Evolutionary conservation across 2,797 vertebrate species (phyloP), one percentile per base, ranked within the genome.

Genomic region (Myoxocephalus aenaeus): DNA sequence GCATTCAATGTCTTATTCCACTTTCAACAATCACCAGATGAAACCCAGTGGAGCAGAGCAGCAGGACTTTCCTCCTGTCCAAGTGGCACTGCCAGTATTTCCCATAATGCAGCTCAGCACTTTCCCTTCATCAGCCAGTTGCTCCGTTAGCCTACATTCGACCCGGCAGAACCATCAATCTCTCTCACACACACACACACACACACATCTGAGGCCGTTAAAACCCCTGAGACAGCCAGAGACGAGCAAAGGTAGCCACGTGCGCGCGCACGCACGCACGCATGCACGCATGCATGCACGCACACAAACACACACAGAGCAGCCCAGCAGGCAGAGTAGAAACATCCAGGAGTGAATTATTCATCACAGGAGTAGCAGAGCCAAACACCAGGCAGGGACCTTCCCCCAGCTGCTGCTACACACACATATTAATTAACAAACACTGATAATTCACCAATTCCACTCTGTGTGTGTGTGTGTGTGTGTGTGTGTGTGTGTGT

Each of bases 341-440:
- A 80, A 71, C 80, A 80, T 79, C 77, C 65, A 76, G 65, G 48
- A 40, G 69, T 92, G 77, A 92, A 91, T 90, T 80, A 92, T 92
- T 91, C 80, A 91, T 86, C 82, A 89, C 75, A 86, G 73, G 44
- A 82, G 65, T 64, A 83, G 65, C 70, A 75, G 51, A 85, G 63
- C 68, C 18, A 9, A 15, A 65, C 75, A 81, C 79, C 71, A 65
- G 58, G 73, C 87, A 65, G 48, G 40, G 82, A 76, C 74, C 70
- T 74, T 79, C 76, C 75, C 86, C 63, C 73, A 73, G 83, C 77
- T 66, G 63, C 65, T 56, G 71, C 71, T 79, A 53, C 65, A 66
- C 62, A 73, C 76, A 73, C 54, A 89, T 81, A 81, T 89, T 79
- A 81, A 92, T 91, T 88, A 88, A 84, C 82, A 81, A 90, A 89